Conservation (phyloP, 1,140 invertebrate genomes). For the Drosophila mayri region DNA sequence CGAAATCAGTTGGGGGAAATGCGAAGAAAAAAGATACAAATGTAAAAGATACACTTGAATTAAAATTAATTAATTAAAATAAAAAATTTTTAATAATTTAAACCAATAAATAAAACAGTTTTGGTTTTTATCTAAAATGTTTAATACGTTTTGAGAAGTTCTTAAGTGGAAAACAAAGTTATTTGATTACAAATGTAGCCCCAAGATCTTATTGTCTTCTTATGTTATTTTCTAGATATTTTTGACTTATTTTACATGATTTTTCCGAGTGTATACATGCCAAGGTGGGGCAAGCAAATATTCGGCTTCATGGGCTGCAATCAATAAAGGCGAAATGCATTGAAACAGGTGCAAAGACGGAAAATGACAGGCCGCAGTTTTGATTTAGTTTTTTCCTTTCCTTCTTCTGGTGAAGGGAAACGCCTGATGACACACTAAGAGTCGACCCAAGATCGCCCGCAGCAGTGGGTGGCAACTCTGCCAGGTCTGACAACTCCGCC, state of each 20-base stretch:
- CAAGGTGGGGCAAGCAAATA: constrained; percentile 31
- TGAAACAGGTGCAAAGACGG: constrained; percentile 72
- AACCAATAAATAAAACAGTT: too few species aligned
- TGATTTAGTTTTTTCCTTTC: constrained; percentile 4
- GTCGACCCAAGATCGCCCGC: constrained; percentile 51
- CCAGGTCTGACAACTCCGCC: constrained; percentile 62
- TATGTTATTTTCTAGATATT: background rate
- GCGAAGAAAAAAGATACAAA: constrained; percentile 32
- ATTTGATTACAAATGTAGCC: too few species aligned
- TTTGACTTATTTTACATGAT: too few species aligned
- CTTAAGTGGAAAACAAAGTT: too few species aligned
- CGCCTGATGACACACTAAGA: constrained; percentile 72
- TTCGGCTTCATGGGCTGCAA: constrained; percentile 55
- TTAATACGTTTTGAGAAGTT: too few species aligned
- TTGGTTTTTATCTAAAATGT: too few species aligned
- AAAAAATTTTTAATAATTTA: too few species aligned
- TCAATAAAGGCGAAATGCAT: constrained; percentile 77
- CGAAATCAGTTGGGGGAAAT: constrained; percentile 18
- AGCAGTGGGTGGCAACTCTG: constrained; percentile 75
- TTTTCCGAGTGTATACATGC: background rate
- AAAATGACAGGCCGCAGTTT: constrained; percentile 63
- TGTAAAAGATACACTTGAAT: constrained; percentile 12
- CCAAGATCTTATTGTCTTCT: too few species aligned
- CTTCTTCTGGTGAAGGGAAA: constrained; percentile 35
- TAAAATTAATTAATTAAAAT: too few species aligned